phyloP scores from a whole-genome alignment of 2,113 vertebrate species.

The Plectropomus leopardus region DNA sequence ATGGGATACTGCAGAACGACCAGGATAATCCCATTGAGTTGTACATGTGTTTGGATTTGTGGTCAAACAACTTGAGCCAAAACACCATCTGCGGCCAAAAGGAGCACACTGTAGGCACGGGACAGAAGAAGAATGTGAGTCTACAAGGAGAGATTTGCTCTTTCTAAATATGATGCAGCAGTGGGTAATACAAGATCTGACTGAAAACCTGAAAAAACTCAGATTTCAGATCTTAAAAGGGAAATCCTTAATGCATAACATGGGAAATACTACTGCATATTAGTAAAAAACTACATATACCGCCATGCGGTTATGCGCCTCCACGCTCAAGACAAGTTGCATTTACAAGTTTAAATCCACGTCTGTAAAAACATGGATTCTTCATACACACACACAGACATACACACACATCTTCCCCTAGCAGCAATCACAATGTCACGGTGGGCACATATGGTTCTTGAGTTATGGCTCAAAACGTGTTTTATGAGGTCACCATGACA shows the following conservation, averaged over 20 bases:
- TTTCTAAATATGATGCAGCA: not conserved
- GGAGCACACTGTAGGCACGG: not conserved
- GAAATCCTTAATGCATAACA: not conserved
- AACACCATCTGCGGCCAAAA: constrained; percentile 37
- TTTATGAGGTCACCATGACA: too few species aligned
- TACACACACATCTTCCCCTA: too few species aligned
- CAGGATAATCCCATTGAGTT: constrained; percentile 51
- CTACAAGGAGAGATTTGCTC: not conserved
- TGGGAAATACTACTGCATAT: not conserved
- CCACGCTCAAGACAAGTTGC: too few species aligned
- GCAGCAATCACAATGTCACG: too few species aligned
- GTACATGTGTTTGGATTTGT: constrained; percentile 62
- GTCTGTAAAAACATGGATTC: too few species aligned
- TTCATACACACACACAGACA: too few species aligned
- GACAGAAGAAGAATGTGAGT: constrained; percentile 22
- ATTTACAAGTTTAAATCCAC: too few species aligned
- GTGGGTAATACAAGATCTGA: not conserved
- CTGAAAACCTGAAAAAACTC: not conserved
- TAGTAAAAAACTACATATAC: not conserved
- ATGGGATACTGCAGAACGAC: constrained; percentile 61
- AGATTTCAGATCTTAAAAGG: not conserved
- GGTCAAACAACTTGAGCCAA: constrained; percentile 44
- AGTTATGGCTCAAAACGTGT: too few species aligned
- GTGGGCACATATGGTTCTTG: too few species aligned
- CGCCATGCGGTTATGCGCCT: too few species aligned